Conservation (phyloP, 1,140 invertebrate genomes). For the Nephotettix cincticeps region DNA sequence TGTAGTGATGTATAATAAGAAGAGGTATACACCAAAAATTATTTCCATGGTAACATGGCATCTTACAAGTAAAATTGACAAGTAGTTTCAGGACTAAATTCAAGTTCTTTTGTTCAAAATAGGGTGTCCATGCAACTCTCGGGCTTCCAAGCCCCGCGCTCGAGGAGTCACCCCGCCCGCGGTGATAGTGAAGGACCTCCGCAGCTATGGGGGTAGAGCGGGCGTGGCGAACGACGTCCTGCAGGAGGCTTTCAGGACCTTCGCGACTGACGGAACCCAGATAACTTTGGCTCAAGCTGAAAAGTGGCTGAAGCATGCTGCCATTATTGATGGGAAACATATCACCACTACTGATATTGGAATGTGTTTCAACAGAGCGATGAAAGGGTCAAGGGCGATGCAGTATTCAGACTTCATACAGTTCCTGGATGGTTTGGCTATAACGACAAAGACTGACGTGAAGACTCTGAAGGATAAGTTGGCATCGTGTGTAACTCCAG, state of each 20-base stretch:
- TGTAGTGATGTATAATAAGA: too few species aligned
- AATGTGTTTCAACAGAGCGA: constrained; percentile 66
- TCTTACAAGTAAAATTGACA: too few species aligned
- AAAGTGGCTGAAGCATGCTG: constrained; percentile 78
- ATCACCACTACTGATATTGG: constrained; percentile 69
- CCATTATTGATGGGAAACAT: constrained; percentile 67
- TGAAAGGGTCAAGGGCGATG: constrained; percentile 47
- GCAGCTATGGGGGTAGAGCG: too few species aligned
- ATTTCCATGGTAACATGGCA: too few species aligned
- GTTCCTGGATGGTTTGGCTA: constrained; percentile 77
- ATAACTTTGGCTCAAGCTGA: constrained; percentile 69
- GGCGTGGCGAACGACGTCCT: constrained; percentile 31
- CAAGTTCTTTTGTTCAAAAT: neutral
- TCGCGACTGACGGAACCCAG: constrained; percentile 68
- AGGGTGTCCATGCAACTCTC: constrained; percentile 10
- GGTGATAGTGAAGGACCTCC: too few species aligned
- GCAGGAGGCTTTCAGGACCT: constrained; percentile 69
- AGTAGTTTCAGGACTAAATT: too few species aligned
- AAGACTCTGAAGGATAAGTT: constrained; percentile 74
- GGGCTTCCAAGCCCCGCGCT: neutral
- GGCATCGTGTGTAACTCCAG: constrained; percentile 71
- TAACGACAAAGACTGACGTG: constrained; percentile 72
- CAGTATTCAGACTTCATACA: constrained; percentile 66
- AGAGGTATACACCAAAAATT: too few species aligned
- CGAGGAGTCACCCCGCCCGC: too few species aligned